Evolutionary conservation across 2,113 vertebrate genomes (phyloP).

Genomic region (Eidolon helvum): DNA sequence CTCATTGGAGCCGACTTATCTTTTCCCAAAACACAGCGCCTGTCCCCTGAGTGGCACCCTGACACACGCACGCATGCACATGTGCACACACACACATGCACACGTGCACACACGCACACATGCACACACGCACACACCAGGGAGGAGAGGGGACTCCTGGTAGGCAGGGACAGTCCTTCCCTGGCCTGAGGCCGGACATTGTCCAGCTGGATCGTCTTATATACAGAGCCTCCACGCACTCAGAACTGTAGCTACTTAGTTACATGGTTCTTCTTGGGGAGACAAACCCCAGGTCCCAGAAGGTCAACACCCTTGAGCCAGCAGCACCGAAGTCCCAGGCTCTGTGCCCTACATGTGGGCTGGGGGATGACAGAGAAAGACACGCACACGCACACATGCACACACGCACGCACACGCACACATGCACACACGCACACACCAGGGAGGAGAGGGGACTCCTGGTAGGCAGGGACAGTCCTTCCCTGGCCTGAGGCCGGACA

Average conservation of each 20-base stretch:
- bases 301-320: background rate
- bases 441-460: background rate
- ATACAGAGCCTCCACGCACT: background rate
- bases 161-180: background rate
- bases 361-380: background rate
- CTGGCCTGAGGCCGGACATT: background rate
- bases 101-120: accelerated
- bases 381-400: background rate
- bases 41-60: background rate
- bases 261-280: background rate
- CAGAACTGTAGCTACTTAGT: accelerated
- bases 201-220: background rate
- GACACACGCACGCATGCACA: accelerated
- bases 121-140: accelerated
- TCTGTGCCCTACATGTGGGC: accelerated
- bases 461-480: background rate
- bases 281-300: background rate
- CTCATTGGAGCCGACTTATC: background rate
- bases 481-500: background rate
- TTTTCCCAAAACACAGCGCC: background rate
- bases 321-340: background rate
- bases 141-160: background rate
- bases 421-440: too few species aligned
- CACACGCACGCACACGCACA: too few species aligned
- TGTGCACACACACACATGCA: accelerated